phyloP scores from a whole-genome alignment of 2,888 invertebrate genomes.

The Cheilosia variabilis region DNA sequence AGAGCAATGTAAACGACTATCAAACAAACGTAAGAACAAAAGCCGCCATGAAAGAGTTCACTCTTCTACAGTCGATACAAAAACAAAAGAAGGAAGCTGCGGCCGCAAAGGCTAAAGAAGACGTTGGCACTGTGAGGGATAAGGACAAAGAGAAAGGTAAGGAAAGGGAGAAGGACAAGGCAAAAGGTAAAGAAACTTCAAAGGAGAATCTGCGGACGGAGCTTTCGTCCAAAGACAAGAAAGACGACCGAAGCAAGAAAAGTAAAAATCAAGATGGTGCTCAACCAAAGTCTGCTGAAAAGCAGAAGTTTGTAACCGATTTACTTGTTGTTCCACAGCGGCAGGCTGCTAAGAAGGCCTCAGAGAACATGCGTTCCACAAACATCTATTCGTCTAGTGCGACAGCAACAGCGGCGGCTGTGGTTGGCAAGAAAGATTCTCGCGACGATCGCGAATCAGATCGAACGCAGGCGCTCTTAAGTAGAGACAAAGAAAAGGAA shows the following conservation, averaged over 20 bases:
- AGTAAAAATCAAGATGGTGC: constrained; percentile 44
- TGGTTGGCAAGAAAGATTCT: constrained; percentile 60
- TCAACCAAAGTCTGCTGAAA: constrained; percentile 41
- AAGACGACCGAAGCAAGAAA: constrained; percentile 60
- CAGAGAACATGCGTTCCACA: constrained; percentile 92
- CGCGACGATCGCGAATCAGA: constrained; percentile 62
- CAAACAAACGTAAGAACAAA: constrained; percentile 89
- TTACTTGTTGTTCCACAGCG: constrained; percentile 93
- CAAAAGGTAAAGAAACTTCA: constrained; percentile 39
- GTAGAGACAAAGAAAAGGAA: constrained; percentile 71
- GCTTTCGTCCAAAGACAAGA: constrained; percentile 52
- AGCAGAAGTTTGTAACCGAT: constrained; percentile 87
- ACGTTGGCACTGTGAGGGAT: constrained; percentile 25
- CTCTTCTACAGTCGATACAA: constrained; percentile 83
- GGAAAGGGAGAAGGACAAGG: constrained; percentile 44
- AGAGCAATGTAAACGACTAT: constrained; percentile 88
- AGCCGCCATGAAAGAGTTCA: constrained; percentile 93
- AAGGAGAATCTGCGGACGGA: constrained; percentile 44
- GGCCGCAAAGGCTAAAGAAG: constrained; percentile 77
- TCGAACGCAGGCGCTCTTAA: constrained; percentile 60
- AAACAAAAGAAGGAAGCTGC: constrained; percentile 78
- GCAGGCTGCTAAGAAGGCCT: constrained; percentile 95
- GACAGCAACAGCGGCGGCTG: constrained; percentile 43
- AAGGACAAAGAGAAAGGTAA: constrained; percentile 56
- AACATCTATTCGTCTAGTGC: constrained; percentile 82